Base-by-base conservation (phyloP, 2,113 vertebrate genomes). In the Pao palembangensis region DNA sequence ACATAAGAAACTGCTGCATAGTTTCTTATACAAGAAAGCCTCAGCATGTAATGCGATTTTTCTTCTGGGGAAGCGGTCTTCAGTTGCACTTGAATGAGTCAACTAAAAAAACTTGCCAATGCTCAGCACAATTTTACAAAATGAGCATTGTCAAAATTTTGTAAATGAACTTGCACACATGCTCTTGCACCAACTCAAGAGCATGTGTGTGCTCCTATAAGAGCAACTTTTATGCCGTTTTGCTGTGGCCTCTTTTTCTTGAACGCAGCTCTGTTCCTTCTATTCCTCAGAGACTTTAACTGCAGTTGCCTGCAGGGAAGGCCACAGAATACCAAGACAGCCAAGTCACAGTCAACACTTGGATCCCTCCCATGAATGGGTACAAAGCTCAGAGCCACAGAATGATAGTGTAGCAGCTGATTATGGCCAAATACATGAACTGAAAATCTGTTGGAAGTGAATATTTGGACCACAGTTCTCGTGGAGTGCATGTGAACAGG, bases 221-320 rank as follows among this genome's bases (percentile, higher is more conserved):
- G 11, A 12, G 34, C 34, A 12, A 38, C 8, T 38, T 38, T 38
- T 38, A 10, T 38, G 34, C 25, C 5, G 25, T 66, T 78, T 76
- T 53, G 43, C 59, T 15, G 11, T 46, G n/a, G 47, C 57, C 59
- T 61, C n/a, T 58, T 78, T 69, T 51, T 51, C 15, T 12, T 52
- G 34, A 18, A 41, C 53, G 62, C 57, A 64, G 72, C 46, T 53
- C 42, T 71, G 48, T 57, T 65, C 55, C 31, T 56, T 55, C 15
- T 55, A 8, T 66, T 66, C 70, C 69, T 61, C 2, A 1, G 56
- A 69, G 69, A 64, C 44, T 70, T 58, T 64, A 79, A 52, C 71
- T 82, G 69, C 66, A 73, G 65, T 54, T 57, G 67, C 64, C 69
- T 84, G 69, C 73, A 78, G 75, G 61, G 76, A 78, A 82, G 46